Base-by-base conservation (phyloP, 2,888 invertebrate species). In the Exocentrus adspersus region DNA sequence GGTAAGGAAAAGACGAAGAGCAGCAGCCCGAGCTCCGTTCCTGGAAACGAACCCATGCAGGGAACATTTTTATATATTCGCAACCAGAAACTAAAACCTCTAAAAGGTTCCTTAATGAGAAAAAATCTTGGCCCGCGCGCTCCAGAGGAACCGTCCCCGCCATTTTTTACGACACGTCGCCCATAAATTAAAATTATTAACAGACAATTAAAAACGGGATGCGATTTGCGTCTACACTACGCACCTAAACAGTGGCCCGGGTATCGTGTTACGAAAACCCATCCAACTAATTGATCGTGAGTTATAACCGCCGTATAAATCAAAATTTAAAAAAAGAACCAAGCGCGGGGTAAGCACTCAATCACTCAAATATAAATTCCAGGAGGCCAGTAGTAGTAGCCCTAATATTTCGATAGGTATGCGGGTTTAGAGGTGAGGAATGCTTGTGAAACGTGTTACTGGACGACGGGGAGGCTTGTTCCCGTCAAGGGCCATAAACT, bases 401-500 rank as follows among this genome's bases (percentile, higher is more conserved):
- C n/a, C n/a, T n/a, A n/a, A n/a, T n/a, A n/a, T n/a, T n/a, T n/a
- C n/a, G n/a, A n/a, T n/a, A n/a, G n/a, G n/a, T n/a, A 43, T 54
- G 54, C 43, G 24, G 43, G 54, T 17, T n/a, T 42, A 46, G 62
- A 62, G 62, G 65, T 59, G 56, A 65, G 16, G 56, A 59, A 59
- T 58, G 62, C 65, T 58, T 59, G 56, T 62, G 16, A 51, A 59
- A 59, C 54, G 62, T 62, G 58, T 30, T 37, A 19, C 19, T 37
- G n/a, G 42, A 42, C 24, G 53, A n/a, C n/a, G n/a, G n/a, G n/a
- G n/a, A n/a, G 43, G 28, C 54, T 43, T 43, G 43, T 54, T 54
- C 63, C 51, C n/a, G 63, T 66, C 60, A 69, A 68, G 68, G 65
- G 61, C 62, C 73, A 73, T 76, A 76, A 75, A 75, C 73, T 72